phyloP scores from a whole-genome alignment of 1,140 invertebrate genomes.

The Apocrypta bakeri region DNA sequence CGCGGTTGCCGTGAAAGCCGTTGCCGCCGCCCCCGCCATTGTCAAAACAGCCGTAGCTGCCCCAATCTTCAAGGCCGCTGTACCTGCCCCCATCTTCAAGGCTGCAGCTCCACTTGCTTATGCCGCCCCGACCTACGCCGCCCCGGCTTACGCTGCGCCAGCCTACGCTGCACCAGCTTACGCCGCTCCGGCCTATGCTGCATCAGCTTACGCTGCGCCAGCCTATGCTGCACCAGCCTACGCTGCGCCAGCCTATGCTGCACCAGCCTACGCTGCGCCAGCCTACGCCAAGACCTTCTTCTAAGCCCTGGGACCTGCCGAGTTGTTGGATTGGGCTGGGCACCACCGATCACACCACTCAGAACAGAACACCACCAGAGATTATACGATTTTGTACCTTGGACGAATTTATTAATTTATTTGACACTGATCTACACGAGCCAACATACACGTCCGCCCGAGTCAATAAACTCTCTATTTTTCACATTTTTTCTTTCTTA shows the following conservation, averaged over 20 bases:
- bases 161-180: conserved; percentile 37
- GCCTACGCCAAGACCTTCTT: conserved; percentile 44
- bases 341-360: too few relatives aligned
- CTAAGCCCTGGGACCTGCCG: background rate
- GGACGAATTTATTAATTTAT: conserved; percentile 41
- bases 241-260: conserved; percentile 32
- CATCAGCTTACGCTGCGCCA: conserved; percentile 6
- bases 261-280: conserved; percentile 32
- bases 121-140: conserved; percentile 9
- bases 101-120: too few relatives aligned
- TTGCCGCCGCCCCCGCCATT: conserved; percentile 55
- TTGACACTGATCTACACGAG: conserved; percentile 15
- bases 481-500: background rate
- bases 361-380: conserved; percentile 4
- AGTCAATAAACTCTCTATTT: conserved; percentile 43
- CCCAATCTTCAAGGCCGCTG: conserved; percentile 54
- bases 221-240: conserved; percentile 44
- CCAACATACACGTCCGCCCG: background rate
- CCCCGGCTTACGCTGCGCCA: background rate
- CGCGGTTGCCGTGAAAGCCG: conserved; percentile 62
- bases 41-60: conserved; percentile 48
- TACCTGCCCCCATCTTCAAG: conserved; percentile 53
- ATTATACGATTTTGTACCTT: conserved; percentile 10
- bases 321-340: background rate
- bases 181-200: conserved; percentile 48